These are phyloP conservation scores for Drosophila leonis DNA, from an alignment of 2,888 invertebrate species.

Conservation along the genomic window DNA sequence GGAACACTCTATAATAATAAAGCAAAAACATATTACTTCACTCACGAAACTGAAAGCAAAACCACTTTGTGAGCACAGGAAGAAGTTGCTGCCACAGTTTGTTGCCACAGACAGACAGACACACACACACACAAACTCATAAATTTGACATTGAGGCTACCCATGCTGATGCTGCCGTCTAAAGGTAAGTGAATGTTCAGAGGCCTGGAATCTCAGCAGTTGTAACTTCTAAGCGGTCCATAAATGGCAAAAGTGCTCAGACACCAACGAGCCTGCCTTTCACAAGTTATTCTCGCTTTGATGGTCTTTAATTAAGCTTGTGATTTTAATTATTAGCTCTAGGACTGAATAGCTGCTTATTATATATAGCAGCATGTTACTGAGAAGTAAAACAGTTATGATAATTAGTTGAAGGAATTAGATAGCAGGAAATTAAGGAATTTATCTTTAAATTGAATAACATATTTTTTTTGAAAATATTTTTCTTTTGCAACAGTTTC, in stretches of 20 bases:
- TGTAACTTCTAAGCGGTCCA: slow-evolving; percentile 27
- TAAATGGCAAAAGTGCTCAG: slow-evolving; percentile 33
- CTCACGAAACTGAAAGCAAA: slow-evolving; percentile 70
- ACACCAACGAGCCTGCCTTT: slow-evolving; percentile 52
- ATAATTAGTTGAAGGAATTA: background rate
- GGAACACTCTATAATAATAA: slow-evolving; percentile 63
- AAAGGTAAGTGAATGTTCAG: slow-evolving; percentile 72
- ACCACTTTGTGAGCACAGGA: slow-evolving; percentile 55
- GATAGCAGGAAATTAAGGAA: background rate
- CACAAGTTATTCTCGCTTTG: slow-evolving; percentile 42
- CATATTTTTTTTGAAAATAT: background rate
- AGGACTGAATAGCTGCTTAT: no score
- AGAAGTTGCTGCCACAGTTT: slow-evolving; percentile 66
- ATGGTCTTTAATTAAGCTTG: slow-evolving; percentile 3
- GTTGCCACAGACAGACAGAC: slow-evolving; percentile 31
- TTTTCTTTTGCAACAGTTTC: background rate
- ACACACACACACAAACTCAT: slow-evolving; percentile 4
- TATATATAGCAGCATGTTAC: no score
- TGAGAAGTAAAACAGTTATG: background rate
- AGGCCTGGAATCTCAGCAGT: slow-evolving; percentile 29
- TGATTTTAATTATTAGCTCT: background rate
- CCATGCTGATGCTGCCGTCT: slow-evolving; percentile 70
- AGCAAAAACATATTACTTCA: slow-evolving; percentile 59
- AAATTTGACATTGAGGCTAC: slow-evolving; percentile 65
- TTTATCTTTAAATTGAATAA: background rate